Evolutionary conservation across 2,888 invertebrate genomes (phyloP).

Genomic region (Rhyacophila evoluta): DNA sequence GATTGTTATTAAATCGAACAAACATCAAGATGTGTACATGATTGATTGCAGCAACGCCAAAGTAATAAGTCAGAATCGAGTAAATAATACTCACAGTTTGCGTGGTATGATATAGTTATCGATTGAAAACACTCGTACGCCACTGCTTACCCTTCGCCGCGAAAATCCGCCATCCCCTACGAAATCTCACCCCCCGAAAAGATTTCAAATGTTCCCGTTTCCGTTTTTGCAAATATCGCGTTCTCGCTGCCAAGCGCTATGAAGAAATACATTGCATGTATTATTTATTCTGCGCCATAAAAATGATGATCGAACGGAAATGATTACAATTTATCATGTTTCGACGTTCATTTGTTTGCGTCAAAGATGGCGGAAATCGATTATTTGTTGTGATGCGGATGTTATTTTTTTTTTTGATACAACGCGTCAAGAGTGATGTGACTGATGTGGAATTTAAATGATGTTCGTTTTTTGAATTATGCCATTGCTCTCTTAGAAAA

Average conservation of each 20-base stretch:
- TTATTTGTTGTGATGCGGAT: constrained; percentile 22
- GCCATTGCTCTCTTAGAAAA: too few relatives aligned
- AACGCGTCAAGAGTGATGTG: background rate
- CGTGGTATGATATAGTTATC: too few relatives aligned
- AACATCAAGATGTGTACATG: too few relatives aligned
- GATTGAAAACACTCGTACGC: background rate
- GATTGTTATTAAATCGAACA: too few relatives aligned
- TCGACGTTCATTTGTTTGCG: constrained; percentile 37
- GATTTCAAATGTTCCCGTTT: constrained; percentile 20
- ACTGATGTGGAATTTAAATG: background rate
- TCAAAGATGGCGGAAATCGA: constrained; percentile 30
- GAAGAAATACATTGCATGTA: constrained; percentile 16
- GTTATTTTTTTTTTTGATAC: background rate
- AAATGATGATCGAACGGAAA: constrained; percentile 31
- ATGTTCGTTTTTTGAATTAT: background rate
- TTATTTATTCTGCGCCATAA: constrained; percentile 22
- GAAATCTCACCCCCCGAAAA: background rate
- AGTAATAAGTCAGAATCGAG: too few relatives aligned
- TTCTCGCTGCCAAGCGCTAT: background rate
- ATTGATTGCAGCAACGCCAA: too few relatives aligned
- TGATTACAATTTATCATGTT: constrained; percentile 38
- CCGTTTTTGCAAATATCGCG: constrained; percentile 23
- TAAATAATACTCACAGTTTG: too few relatives aligned
- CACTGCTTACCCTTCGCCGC: background rate
- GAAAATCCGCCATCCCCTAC: background rate